Percentiles rank a stretch among this genome's conserved stretches.
Conservation (phyloP, 2,888 invertebrate genomes). For the Lamellibrachia satsuma region DNA sequence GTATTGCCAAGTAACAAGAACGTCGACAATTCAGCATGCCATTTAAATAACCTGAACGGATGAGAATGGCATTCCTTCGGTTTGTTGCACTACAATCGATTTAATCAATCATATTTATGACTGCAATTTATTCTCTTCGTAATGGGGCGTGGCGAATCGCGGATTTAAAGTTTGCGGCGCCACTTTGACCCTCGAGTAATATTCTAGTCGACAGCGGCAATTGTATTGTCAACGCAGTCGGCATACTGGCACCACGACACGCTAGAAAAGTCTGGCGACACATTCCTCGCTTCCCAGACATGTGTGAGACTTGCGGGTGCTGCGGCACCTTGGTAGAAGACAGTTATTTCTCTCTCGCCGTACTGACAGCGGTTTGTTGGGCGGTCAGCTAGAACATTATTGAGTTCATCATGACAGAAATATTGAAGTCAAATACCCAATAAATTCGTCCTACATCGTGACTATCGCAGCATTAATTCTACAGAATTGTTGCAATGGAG, state of each 20-base stretch:
- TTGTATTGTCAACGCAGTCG: neutral
- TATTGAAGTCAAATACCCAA: neutral
- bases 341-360: neutral
- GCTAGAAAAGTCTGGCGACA: neutral
- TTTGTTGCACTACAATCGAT: neutral
- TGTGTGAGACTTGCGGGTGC: neutral
- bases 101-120: conserved; percentile 1
- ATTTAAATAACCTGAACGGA: neutral
- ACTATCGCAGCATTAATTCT: too few relatives aligned
- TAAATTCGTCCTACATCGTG: too few relatives aligned
- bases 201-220: neutral
- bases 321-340: neutral
- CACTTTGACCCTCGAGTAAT: neutral
- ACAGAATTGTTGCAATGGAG: too few relatives aligned
- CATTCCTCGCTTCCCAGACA: neutral
- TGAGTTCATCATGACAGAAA: neutral
- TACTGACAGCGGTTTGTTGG: neutral
- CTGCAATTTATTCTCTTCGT: neutral
- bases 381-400: neutral
- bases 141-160: neutral
- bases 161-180: neutral
- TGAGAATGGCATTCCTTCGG: neutral
- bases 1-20: neutral
- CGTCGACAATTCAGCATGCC: neutral
- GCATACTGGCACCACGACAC: neutral